These are phyloP conservation scores for Tapirus terrestris DNA, from an alignment of 2,113 vertebrate genomes.

Conservation along the genomic window DNA sequence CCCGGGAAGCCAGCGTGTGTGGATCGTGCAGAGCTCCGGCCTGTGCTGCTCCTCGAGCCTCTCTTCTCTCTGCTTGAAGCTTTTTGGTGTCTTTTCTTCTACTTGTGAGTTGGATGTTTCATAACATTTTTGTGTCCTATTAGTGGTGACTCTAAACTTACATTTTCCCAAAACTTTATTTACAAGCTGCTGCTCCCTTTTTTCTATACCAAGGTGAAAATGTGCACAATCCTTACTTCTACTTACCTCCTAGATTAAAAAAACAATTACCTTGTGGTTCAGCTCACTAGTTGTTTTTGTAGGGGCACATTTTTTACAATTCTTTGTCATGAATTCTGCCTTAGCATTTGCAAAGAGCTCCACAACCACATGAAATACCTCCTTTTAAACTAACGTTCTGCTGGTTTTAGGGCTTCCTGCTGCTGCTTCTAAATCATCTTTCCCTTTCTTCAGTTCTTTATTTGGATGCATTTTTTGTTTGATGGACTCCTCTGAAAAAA, in stretches of 20 bases:
- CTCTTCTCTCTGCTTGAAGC: not conserved
- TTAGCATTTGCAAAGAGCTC: not conserved
- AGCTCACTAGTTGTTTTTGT: rapidly evolving
- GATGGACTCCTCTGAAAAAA: not conserved
- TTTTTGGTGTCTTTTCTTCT: not conserved
- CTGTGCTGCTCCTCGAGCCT: no score
- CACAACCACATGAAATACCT: rapidly evolving
- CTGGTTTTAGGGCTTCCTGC: not conserved
- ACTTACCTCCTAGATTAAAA: not conserved
- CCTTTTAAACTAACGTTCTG: not conserved
- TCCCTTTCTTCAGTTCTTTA: not conserved
- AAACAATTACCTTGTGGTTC: rapidly evolving
- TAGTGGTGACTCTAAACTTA: not conserved
- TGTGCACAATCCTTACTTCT: rapidly evolving
- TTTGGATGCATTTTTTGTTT: not conserved
- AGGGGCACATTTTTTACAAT: not conserved
- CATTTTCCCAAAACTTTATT: rapidly evolving
- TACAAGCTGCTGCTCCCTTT: rapidly evolving
- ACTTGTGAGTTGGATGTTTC: not conserved
- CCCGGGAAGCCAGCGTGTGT: no score
- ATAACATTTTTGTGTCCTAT: no score
- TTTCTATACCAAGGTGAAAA: rapidly evolving
- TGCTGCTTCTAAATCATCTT: not conserved
- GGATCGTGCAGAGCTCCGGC: no score
- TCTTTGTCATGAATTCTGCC: no score